A percentile compares a stretch with the other conserved stretches of the same genome.
Conservation (phyloP, 64 coral and sea anemone genomes). For the Montipora foliosa region DNA sequence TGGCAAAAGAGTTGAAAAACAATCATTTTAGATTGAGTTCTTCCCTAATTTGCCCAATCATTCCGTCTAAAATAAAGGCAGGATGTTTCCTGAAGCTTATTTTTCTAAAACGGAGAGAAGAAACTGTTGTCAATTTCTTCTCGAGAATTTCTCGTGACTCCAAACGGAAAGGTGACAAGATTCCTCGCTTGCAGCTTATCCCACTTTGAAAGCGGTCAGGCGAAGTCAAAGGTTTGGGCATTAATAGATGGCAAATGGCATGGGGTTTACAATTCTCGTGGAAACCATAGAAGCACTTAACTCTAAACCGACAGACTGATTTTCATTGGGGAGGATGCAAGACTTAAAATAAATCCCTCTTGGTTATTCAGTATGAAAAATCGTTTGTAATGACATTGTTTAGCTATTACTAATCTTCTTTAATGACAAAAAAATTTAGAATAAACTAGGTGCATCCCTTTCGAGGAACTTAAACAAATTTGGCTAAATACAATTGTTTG, state of each 20-base stretch:
- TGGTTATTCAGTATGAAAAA: background rate
- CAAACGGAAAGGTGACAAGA: background rate
- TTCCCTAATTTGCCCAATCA: background rate
- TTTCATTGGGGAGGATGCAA: background rate
- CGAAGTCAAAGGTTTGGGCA: background rate
- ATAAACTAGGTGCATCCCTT: background rate
- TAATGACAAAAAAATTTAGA: background rate
- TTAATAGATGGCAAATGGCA: background rate
- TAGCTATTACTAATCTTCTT: background rate
- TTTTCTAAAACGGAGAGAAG: background rate
- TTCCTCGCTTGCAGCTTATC: slow-evolving; percentile 32
- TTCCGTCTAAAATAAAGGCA: background rate
- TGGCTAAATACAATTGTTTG: too few species aligned
- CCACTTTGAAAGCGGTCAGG: slow-evolving; percentile 3
- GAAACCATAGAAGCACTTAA: background rate
- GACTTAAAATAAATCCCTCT: background rate
- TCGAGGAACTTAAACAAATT: too few species aligned
- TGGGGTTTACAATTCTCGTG: slow-evolving; percentile 10
- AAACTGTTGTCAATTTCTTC: background rate
- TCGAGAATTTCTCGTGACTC: background rate
- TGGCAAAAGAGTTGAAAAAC: background rate
- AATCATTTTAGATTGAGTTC: background rate
- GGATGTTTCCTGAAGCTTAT: background rate
- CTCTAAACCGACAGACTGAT: background rate
- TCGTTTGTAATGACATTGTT: background rate